Evolutionary conservation across 1,140 invertebrate species (phyloP), one percentile per base, ranked within the genome.

Genomic region (Dryas iulia): DNA sequence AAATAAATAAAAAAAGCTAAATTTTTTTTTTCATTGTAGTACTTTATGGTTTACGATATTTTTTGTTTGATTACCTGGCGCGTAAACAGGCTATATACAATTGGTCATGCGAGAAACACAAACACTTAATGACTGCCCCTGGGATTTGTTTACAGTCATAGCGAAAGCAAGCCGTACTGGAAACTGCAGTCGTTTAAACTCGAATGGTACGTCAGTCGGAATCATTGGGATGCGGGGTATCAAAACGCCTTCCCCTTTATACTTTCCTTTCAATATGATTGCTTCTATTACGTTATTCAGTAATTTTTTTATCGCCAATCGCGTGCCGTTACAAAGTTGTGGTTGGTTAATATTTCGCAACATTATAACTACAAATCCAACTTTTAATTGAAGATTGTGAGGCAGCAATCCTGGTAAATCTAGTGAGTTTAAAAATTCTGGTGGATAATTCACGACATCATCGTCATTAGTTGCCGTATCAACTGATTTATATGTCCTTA

Each of bases 141-240:
- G 59, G 59, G 59, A 60, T 18, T 60, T 60, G 59, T 60, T 60
- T 60, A 60, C 39, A 10, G 93, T 92, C 82, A 94, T 92, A 21
- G 92, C 89, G 79, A 64, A 59, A 35, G 92, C 91, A 86, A 94
- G 93, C 70, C n/a, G n/a, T n/a, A n/a, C n/a, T n/a, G n/a, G n/a
- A n/a, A n/a, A n/a, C n/a, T n/a, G n/a, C n/a, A n/a, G n/a, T n/a
- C n/a, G n/a, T n/a, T n/a, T n/a, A n/a, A n/a, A n/a, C n/a, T n/a
- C n/a, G n/a, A n/a, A n/a, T n/a, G 25, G 85, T 30, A 83, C 24
- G 64, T 90, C 78, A 18, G 73, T 85, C 53, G 81, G 79, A 70
- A 82, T 87, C 61, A 91, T 74, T 26, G 80, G 79, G 68, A 92
- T 91, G 31, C 84, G 65, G 53, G 87, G 81, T 58, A 92, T 80